Evolutionary conservation across 2,888 invertebrate genomes (phyloP).

Genomic region (Diarsia rubi): DNA sequence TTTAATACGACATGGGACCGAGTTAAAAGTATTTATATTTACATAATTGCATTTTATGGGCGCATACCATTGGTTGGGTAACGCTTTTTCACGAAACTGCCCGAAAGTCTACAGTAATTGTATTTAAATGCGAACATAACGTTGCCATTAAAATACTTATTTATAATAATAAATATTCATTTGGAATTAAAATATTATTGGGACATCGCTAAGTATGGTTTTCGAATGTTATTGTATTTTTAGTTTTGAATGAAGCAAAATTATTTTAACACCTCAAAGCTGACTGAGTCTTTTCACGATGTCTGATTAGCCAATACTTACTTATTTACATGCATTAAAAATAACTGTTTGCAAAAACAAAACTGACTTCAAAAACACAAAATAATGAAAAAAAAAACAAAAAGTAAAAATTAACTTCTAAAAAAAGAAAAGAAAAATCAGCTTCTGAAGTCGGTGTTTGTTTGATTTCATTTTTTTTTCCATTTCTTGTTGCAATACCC

Average conservation of each 20-base stretch:
- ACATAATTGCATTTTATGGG: constrained; percentile 65
- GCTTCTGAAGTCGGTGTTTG: too few species aligned
- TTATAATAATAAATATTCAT: constrained; percentile 67
- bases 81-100: constrained; percentile 37
- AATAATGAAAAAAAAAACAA: too few species aligned
- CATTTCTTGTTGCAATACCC: too few species aligned
- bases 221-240: neutral
- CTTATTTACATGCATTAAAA: too few species aligned
- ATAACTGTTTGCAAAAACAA: too few species aligned
- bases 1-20: constrained; percentile 54
- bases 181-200: constrained; percentile 50
- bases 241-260: neutral
- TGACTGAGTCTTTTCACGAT: too few species aligned
- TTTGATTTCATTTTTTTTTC: too few species aligned
- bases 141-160: constrained; percentile 60
- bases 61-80: constrained; percentile 36
- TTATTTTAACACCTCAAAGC: neutral
- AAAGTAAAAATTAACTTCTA: too few species aligned
- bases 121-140: constrained; percentile 36
- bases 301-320: too few species aligned
- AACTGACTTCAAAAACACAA: too few species aligned
- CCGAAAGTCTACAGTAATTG: constrained; percentile 31
- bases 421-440: too few species aligned
- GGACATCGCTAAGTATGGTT: constrained; percentile 20
- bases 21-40: constrained; percentile 65